A percentile compares a stretch with the other conserved stretches of the same genome.
Conservation (phyloP, 2,888 invertebrate species). For the Anthrax anthrax region DNA sequence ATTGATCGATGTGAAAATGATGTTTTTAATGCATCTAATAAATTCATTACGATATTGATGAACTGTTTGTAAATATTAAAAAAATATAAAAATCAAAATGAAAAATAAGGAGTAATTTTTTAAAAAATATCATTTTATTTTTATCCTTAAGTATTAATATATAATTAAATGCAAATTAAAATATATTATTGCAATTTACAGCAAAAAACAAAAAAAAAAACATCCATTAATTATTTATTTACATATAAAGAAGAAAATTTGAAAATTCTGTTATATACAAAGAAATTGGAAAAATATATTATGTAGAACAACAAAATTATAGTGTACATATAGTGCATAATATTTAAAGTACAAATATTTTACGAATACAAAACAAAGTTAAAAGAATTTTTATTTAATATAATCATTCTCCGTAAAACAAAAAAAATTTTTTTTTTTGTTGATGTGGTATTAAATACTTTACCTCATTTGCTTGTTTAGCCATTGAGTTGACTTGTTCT, state of each 20-base stretch:
- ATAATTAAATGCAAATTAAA: no score
- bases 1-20: conserved; percentile 84
- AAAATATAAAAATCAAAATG: background rate
- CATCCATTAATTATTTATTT: no score
- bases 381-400: no score
- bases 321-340: no score
- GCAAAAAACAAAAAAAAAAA: no score
- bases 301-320: no score
- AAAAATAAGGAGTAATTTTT: background rate
- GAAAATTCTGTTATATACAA: no score
- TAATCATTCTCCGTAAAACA: no score
- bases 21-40: conserved; percentile 81
- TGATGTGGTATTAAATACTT: conserved; percentile 34
- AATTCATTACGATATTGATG: conserved; percentile 81
- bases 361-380: no score
- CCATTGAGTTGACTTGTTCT: conserved; percentile 83
- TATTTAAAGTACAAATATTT: no score
- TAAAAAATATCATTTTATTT: background rate
- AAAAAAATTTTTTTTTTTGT: conserved; percentile 9
- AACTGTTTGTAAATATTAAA: conserved; percentile 48
- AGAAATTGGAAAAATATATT: no score
- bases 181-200: background rate
- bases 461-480: conserved; percentile 92
- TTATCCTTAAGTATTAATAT: background rate
- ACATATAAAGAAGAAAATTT: no score